Evolutionary conservation across 30 jellyfish, hydroid and myxozoan genomes (phyloP), one percentile per base, ranked within the genome.

Genomic region (Hydractinia symbiolongicarpus): DNA sequence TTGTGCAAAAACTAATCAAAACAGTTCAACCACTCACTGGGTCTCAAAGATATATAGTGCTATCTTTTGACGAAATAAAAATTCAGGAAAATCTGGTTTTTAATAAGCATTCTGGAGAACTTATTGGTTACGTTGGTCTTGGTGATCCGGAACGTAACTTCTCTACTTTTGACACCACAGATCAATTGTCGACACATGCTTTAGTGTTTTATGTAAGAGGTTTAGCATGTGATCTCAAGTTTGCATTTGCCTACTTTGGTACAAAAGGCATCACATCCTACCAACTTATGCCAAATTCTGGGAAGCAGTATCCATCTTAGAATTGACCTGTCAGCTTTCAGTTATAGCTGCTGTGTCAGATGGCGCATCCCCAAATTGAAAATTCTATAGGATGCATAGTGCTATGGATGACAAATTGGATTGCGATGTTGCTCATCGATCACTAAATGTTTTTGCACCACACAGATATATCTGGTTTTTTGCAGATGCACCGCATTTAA

Each of bases 251-350:
- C 4, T 79, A 85, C 71, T 85, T 85, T 77, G 94, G 86, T 54
- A 85, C 94, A 44, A 77, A 77, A 54, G 81, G 89, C 9, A 55
- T 82, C 21, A 55, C 62, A 15, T 11, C 86, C 6, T 52, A 10
- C 54, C 84, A 84, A 61, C 44, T 84, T 4, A 84, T 77, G 89
- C 21, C 93, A 79, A 76, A 13, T 84, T 84, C 55, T 84, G 83
- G 93, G 79, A 77, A 77, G 89, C 89, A 75, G 86, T 84, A 77
- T n/a, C 88, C n/a, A 64, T 77, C 4, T 50, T 84, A 44, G 88
- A 76, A 52, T 54, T 84, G 30, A 77, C 67, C 9, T 84, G 88
- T 30, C 8, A 9, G 4, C 55, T 74, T 73, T 74, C 64, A 8
- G 88, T 82, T 15, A 73, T 82, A 5, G 90, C 90, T 67, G 86